phyloP scores from a whole-genome alignment of 2,888 invertebrate genomes.

The Colletes collaris region DNA sequence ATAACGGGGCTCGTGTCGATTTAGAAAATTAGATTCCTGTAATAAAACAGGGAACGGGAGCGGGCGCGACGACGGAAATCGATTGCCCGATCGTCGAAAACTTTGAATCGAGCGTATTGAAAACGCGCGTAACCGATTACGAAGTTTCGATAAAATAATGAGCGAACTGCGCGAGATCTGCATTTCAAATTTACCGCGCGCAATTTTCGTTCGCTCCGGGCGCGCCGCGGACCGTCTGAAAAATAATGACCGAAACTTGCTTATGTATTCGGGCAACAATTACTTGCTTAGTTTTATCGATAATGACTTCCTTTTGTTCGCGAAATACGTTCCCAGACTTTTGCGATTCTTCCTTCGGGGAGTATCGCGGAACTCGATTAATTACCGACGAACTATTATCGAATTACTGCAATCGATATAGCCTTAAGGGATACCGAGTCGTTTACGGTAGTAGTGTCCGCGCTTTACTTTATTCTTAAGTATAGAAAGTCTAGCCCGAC shows the following conservation, averaged over 20 bases:
- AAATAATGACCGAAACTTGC: conserved; percentile 19
- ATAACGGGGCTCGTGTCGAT: too few relatives aligned
- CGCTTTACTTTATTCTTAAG: too few relatives aligned
- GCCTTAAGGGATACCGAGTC: neutral
- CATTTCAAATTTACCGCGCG: conserved; percentile 12
- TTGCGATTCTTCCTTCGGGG: neutral
- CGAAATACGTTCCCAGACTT: neutral
- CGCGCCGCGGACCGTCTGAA: neutral
- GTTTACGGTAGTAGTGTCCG: neutral
- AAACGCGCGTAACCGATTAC: neutral
- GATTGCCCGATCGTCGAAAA: too few relatives aligned
- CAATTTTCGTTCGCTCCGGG: neutral
- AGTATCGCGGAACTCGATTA: conserved; percentile 37
- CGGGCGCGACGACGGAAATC: too few relatives aligned
- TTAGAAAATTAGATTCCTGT: too few relatives aligned
- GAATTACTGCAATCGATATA: conserved; percentile 48
- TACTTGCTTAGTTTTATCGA: conserved; percentile 17
- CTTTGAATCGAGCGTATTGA: neutral
- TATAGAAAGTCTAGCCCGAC: neutral
- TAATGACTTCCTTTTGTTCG: neutral
- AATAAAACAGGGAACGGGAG: too few relatives aligned
- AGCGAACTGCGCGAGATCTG: neutral
- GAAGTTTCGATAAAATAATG: conserved; percentile 5
- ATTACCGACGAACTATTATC: conserved; percentile 51
- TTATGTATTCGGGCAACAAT: conserved; percentile 19